Base-by-base conservation (phyloP, 2,113 vertebrate species). In the Alethe diademata region DNA sequence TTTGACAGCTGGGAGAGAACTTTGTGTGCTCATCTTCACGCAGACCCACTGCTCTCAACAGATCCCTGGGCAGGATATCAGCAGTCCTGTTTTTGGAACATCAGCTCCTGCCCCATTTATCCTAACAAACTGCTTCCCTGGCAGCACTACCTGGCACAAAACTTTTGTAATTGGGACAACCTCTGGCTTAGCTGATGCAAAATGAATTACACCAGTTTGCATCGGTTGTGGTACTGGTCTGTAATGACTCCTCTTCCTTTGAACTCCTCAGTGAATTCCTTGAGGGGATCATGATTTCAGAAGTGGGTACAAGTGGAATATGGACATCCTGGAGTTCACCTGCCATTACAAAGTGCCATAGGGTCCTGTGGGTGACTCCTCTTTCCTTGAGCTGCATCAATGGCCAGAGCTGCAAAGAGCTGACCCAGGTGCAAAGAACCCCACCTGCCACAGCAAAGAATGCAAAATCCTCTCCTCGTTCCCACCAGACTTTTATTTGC, bases 361-460 rank as follows among this genome's bases (percentile, higher is more conserved):
- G 40, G 25, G 26, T 47, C 43, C 53, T 26, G 6, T 2, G 31
- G n/a, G 28, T 0, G 0, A 45, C 29, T 51, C 11, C 42, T 75
- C 33, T 33, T 24, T 20, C 65, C 53, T 20, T 80, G 36, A 56
- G 29, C 35, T 61, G 64, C 51, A 57, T 17, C 54, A 53, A 5
- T 0, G 1, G 60, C 26, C 66, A 71, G 35, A 35, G 48, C 38
- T 6, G 16, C 8, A 3, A 53, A 53, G 50, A 80, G 65, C 19
- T 1, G 5, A 58, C 33, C 14, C 28, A 35, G 53, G n/a, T 6
- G 16, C 8, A 3, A 53, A 31, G 51, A 80, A 66, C 19, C 45
- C 48, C 48, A 50, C 17, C 64, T 56, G 61, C 8, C 48, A 26
- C 62, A 85, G 62, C 71, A 45, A 91, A 85, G 58, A 50, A 69